Evolutionary conservation across 2,113 vertebrate species (phyloP).

Genomic region (Ascaphus truei): DNA sequence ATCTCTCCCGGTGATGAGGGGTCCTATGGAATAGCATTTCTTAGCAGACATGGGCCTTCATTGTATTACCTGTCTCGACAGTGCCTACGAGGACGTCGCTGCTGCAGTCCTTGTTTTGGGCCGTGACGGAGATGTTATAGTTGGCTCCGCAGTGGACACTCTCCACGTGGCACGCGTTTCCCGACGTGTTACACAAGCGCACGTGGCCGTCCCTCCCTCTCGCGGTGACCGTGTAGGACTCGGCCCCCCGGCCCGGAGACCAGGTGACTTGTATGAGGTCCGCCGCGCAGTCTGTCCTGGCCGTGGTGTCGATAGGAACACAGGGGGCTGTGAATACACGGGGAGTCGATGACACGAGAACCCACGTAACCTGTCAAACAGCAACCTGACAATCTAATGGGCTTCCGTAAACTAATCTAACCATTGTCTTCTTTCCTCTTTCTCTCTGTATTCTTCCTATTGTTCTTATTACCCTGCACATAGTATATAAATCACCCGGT

Average conservation of each 20-base stretch:
- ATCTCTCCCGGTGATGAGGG: no score
- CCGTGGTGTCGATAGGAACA: background rate
- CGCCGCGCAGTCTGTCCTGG: background rate
- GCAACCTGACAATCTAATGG: no score
- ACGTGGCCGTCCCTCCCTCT: conserved; percentile 12
- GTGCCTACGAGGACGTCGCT: background rate
- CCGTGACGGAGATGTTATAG: conserved; percentile 2
- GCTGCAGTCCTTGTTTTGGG: background rate
- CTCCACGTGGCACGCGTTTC: background rate
- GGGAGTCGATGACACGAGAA: no score
- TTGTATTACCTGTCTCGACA: conserved; percentile 10
- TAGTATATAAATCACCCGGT: no score
- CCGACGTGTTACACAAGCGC: conserved; percentile 12
- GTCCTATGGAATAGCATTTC: no score
- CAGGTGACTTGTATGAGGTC: conserved; percentile 19
- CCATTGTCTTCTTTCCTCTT: no score
- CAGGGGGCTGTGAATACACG: conserved; percentile 19
- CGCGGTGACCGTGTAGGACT: conserved; percentile 10
- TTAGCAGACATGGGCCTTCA: no score
- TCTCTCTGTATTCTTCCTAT: no score
- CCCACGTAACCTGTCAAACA: no score
- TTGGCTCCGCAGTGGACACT: conserved; percentile 13
- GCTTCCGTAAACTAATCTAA: no score
- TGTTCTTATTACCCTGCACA: no score
- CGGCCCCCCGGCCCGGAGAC: conserved; percentile 16